Evolutionary conservation across 2,797 vertebrate genomes (phyloP), one percentile per base, ranked within the genome.

Genomic region (Poeciliopsis gracilis): DNA sequence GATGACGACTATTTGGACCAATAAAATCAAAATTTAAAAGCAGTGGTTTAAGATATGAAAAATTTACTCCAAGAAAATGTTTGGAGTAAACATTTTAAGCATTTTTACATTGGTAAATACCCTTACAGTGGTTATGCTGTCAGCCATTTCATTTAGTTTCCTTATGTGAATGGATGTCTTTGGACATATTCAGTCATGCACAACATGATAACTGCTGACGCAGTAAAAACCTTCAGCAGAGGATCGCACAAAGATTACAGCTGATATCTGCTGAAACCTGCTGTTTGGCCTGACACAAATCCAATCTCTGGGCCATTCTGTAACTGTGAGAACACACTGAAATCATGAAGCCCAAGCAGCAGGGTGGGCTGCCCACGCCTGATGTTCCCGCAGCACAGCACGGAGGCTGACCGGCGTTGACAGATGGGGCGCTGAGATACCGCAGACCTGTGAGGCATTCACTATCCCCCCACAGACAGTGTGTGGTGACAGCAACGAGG

Each of bases 351-450:
- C 72, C 79, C 79, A 38, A 78, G 77, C 77, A 5, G 80, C 36
- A n/a, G 82, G 81, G 74, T 59, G 13, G 78, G 63, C 79, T 7
- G 76, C 82, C 86, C 77, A 80, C 75, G 82, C 84, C 82, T 83
- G 85, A 83, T 73, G 86, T 79, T 88, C 87, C 89, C 85, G 28
- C 86, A 76, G 83, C 80, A 47, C 83, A 47, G 81, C n/a, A 75
- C 53, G 81, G 84, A 80, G 76, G 73, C 77, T 78, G 87, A 89
- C 89, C 69, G 33, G 36, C 1, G 69, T 85, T 93, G 91, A 94
- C 92, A 93, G 90, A 94, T 91, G 91, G 88, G 79, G 47, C 25
- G 38, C 82, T 28, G 80, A 86, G 91, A 94, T 90, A 90, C 70
- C 63, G 41, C 78, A 78, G 80, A 82, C 84, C 87, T 70, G 75